Base-by-base conservation (phyloP, 2,888 invertebrate species). In the Luperina nickerlii region DNA sequence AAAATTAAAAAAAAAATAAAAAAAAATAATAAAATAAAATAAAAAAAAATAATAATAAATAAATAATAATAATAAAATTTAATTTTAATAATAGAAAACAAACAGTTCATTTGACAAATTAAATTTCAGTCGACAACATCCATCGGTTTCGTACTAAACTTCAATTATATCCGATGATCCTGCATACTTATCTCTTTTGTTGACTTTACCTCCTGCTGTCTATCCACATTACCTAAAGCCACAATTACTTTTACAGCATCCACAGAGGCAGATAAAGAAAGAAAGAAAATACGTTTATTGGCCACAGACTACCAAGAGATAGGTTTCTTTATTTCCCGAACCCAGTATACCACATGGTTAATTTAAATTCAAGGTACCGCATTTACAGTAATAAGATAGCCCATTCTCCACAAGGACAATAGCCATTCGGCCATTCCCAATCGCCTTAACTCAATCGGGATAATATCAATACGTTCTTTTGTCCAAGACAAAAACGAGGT, bases 401-500 rank as follows among this genome's bases (percentile, higher is more conserved):
- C 74, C 45, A 75, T 83, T 79, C 79, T 80, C 57, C 11, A 57
- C 27, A 77, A 77, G 74, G 77, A 77, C 77, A 77, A 79, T 82
- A 48, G 48, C 51, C 45, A 24, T 24, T 74, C 60, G 20, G 38
- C 42, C 69, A 13, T 60, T 77, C 62, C 78, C 70, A 75, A 66
- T 77, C 18, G 74, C 57, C 65, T 57, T 71, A 54, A 83, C 45
- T 68, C 42, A n/a, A 15, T 60, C 54, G 20, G 69, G 70, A 71
- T 80, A 57, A 63, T 76, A 83, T 66, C 83, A 72, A 79, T 72
- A 79, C 15, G 62, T 71, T 71, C 75, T 76, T 80, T 84, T 76
- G 70, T 83, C 20, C 27, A 13, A 60, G 38, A 82, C 71, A 51
- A 70, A 62, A 82, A 76, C 76, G 18, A 77, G 72, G 73, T 82